These are phyloP conservation scores for Diarsia brunnea DNA, from an alignment of 2,888 invertebrate species.

Conservation along the genomic window DNA sequence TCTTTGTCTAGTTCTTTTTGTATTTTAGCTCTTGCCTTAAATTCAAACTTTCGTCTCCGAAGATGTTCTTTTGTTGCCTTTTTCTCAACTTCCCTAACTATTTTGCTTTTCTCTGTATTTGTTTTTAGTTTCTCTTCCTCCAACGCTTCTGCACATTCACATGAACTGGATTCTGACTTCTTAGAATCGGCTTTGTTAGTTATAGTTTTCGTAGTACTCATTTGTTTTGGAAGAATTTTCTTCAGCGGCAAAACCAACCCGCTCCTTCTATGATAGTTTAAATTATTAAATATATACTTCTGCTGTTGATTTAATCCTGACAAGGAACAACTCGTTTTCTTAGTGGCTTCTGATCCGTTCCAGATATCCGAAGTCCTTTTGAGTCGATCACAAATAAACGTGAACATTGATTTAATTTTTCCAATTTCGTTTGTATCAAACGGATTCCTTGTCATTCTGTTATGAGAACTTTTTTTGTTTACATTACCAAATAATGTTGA, in stretches of 20 bases:
- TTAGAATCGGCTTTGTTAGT: neutral
- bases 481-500: constrained; percentile 20
- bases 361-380: constrained; percentile 49
- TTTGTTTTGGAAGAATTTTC: neutral
- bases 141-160: constrained; percentile 19
- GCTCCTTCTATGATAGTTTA: constrained; percentile 34
- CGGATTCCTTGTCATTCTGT: constrained; percentile 19
- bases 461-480: neutral
- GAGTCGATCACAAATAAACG: constrained; percentile 44
- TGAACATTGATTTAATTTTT: constrained; percentile 49
- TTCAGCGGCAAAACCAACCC: constrained; percentile 23
- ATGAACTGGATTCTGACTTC: neutral
- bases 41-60: constrained; percentile 50
- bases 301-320: constrained; percentile 10
- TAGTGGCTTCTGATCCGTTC: constrained; percentile 24
- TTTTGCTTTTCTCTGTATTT: neutral
- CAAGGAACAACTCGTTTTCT: constrained; percentile 18
- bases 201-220: neutral
- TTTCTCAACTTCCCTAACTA: neutral
- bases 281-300: constrained; percentile 3
- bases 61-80: constrained; percentile 58
- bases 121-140: constrained; percentile 3
- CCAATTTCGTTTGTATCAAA: constrained; percentile 34
- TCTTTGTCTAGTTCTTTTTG: constrained; percentile 59
- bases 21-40: constrained; percentile 55